Evolutionary conservation across 2,797 vertebrate genomes (phyloP), one percentile per base, ranked within the genome.

Genomic region (Sebastes trivittatus): DNA sequence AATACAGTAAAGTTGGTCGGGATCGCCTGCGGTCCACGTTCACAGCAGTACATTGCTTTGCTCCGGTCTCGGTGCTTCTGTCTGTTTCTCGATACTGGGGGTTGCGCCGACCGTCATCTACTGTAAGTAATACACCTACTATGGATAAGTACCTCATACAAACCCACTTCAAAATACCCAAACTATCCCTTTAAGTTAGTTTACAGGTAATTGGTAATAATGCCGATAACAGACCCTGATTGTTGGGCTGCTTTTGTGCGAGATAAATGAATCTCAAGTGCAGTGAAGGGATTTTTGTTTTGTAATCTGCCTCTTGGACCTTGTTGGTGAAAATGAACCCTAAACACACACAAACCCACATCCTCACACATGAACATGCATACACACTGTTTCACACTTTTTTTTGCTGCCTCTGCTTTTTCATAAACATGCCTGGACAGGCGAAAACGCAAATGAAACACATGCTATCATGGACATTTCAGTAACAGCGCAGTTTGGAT

Each of bases 401-500:
- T 58, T 55, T 16, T 49, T 2, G 46, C 30, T 18, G 27, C 77
- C 23, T 61, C 14, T 46, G 9, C 23, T 65, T 58, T 75, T 49
- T 60, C 11, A 60, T 58, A 80, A 60, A 27, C 66, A 66, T 65
- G 27, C 27, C 32, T 66, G 27, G 56, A 14, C 22, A 64, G 62
- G 66, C 6, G 20, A 16, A 20, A 42, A 25, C 7, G 3, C 11
- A 34, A 69, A 77, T 14, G 30, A 80, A 73, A 66, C 54, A 22
- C 55, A 11, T 2, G 2, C 62, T 29, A 62, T 60, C 78, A 61
- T 80, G 25, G 59, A 67, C 63, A 29, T 81, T 83, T 87, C 65
- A 25, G 23, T 58, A 56, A 36, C 32, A 30, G 23, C 59, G 29
- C 13, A 18, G 58, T 80, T 77, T 82, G 63, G 56, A 85, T 81